phyloP scores from a whole-genome alignment of 2,888 invertebrate genomes.

The Steinernema carpocapsae region DNA sequence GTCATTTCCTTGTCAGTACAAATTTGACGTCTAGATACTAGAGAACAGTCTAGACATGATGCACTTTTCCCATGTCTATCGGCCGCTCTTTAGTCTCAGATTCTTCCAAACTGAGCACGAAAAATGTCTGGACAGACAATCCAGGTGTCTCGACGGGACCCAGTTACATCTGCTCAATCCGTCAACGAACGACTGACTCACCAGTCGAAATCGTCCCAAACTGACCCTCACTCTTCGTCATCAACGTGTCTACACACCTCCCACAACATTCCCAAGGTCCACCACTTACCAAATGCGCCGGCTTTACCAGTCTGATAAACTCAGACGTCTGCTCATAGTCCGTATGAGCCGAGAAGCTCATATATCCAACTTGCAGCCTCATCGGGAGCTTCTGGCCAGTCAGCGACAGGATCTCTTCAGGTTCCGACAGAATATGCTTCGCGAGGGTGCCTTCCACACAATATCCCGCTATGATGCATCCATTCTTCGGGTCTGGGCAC shows the following conservation, averaged over 20 bases:
- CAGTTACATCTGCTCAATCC: no score
- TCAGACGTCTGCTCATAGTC: constrained; percentile 97
- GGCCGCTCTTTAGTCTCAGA: no score
- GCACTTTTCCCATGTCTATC: no score
- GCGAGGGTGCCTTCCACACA: constrained; percentile 75
- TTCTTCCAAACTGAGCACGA: no score
- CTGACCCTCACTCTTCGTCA: no score
- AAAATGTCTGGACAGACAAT: no score
- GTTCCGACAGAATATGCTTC: constrained; percentile 88
- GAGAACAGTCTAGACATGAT: no score
- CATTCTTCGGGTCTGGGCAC: constrained; percentile 98
- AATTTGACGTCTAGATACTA: no score
- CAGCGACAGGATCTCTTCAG: constrained; percentile 94
- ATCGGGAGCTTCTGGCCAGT: constrained; percentile 92
- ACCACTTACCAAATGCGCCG: constrained; percentile 84
- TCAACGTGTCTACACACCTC: not conserved
- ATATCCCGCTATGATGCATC: constrained; percentile 93
- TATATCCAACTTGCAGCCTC: constrained; percentile 75
- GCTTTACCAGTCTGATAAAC: constrained; percentile 90
- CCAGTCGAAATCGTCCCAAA: no score
- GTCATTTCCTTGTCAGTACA: no score
- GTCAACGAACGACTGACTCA: no score
- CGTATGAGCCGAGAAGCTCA: constrained; percentile 98
- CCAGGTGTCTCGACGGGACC: no score
- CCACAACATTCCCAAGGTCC: not conserved